Evolutionary conservation across 2,797 vertebrate species (phyloP), one percentile per base, ranked within the genome.

Genomic region (Numenius phaeopus): DNA sequence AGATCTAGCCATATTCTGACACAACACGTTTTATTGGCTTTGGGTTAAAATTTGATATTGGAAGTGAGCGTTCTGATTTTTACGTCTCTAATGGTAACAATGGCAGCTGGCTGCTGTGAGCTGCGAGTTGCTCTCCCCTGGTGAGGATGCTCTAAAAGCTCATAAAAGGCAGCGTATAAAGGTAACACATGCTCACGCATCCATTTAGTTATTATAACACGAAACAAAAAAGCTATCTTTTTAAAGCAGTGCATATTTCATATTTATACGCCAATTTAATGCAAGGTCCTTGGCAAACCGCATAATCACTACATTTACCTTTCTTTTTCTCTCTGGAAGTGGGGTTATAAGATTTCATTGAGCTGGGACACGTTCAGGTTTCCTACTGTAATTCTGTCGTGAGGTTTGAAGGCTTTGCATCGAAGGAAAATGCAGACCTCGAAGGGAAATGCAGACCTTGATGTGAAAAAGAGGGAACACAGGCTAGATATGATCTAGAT

Each of bases 1-100:
- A 86, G 97, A 98, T 98, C 98, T 97, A 98, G 98, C 98, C 98
- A 50, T 98, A 94, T 98, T 98, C 98, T 98, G 99, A 98, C 98
- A 98, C 98, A 96, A 98, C 95, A 96, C 94, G 96, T 99, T 99
- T 98, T 96, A 90, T 98, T 98, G 98, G 98, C 98, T 96, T 87
- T 95, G 98, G 98, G 98, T 98, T 99, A 98, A 97, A 97, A 98
- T 98, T 98, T 87, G 80, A 94, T 97, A 91, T 84, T 94, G 89
- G 93, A 93, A 91, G 87, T 64, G 40, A 54, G 83, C 66, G 4
- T 82, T 94, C 64, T 64, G 87, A 65, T 95, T 93, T 95, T 78
- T 70, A 13, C 2, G 20, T 91, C 87, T 92, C 22, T 9, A 81
- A 77, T 15, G 80, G 94, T 49, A 73, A 86, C 27, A 57, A 30